These are phyloP conservation scores for Proctacanthus coquilletti DNA, from an alignment of 1,140 invertebrate species.

Conservation along the genomic window DNA sequence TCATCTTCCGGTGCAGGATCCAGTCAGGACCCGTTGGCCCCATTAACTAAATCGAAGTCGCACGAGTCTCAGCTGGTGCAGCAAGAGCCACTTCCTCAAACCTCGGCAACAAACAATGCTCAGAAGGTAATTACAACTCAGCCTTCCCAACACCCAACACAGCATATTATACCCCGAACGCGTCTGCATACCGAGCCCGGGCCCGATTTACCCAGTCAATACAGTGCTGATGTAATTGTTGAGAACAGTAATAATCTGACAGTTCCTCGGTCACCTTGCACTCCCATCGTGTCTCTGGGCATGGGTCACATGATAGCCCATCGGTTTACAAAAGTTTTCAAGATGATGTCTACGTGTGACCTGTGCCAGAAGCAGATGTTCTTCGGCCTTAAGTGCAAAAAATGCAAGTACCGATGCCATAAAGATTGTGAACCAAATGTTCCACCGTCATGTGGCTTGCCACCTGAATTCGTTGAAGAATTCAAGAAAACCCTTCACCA, in stretches of 20 bases:
- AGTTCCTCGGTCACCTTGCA: slow-evolving; percentile 60
- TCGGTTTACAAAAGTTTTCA: slow-evolving; percentile 76
- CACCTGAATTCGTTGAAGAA: slow-evolving; percentile 63
- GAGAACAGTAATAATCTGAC: slow-evolving; percentile 35
- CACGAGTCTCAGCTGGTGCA: slow-evolving; percentile 49
- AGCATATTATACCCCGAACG: slow-evolving; percentile 31
- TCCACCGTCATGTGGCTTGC: slow-evolving; percentile 79
- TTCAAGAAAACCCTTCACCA: slow-evolving; percentile 48
- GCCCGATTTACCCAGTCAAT: slow-evolving; percentile 27
- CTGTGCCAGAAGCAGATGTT: slow-evolving; percentile 85
- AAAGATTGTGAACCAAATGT: slow-evolving; percentile 82
- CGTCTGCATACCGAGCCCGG: slow-evolving; percentile 57
- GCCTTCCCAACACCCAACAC: neutral
- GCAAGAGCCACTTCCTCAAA: slow-evolving; percentile 5
- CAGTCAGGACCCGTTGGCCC: slow-evolving; percentile 13
- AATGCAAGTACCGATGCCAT: slow-evolving; percentile 87
- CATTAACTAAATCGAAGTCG: slow-evolving; percentile 78
- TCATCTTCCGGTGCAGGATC: slow-evolving; percentile 14
- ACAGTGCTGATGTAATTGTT: slow-evolving; percentile 37
- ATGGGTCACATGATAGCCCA: slow-evolving; percentile 88
- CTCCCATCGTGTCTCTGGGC: slow-evolving; percentile 47
- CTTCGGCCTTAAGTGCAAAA: slow-evolving; percentile 79
- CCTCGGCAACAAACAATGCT: slow-evolving; percentile 4
- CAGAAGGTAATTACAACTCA: slow-evolving; percentile 8
- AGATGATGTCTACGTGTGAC: slow-evolving; percentile 78